Base-by-base conservation (phyloP, 2,113 vertebrate species). In the Phrynosoma platyrhinos region DNA sequence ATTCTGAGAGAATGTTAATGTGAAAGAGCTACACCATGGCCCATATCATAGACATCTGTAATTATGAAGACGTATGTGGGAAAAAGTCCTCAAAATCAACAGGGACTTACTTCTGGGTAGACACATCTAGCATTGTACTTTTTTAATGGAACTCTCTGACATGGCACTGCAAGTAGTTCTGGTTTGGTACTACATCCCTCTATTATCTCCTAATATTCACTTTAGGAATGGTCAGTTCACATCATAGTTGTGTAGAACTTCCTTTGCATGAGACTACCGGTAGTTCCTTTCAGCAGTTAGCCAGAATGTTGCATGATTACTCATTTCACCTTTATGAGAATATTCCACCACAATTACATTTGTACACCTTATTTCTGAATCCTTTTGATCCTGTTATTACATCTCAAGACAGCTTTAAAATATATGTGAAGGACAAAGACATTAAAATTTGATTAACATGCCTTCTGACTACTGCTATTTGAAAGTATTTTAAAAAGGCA, bases 401-500 rank as follows among this genome's bases (percentile, higher is more conserved):
- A 91, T 91, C 92, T 94, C 42, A 84, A 58, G 23, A n/a, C 32
- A 55, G 47, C 14, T 18, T 23, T 87, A 79, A 30, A 91, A 92
- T 86, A 66, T 64, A 85, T 9, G 93, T 92, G 87, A 91, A 94
- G 91, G 91, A 93, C 84, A 93, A 91, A 78, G 62, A 72, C 84
- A 84, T 93, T 91, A 92, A 92, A 90, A 82, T 83, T 62, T 86
- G 90, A 95, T 95, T 91, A 83, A 90, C 72, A 91, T 94, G 94
- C 93, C 76, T 94, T 95, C 92, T 92, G 91, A 94, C 91, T 90
- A 90, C 64, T 90, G 85, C 91, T 94, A 85, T 76, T 95, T 92
- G 93, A 95, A 94, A 55, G 82, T 76, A 66, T 66, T 83, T 36
- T 36, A 2, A 88, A 72, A 81, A 20, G 64, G 42, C 85, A 85